Base-by-base conservation (phyloP, 1,140 invertebrate genomes). In the Drosophila obscura region DNA sequence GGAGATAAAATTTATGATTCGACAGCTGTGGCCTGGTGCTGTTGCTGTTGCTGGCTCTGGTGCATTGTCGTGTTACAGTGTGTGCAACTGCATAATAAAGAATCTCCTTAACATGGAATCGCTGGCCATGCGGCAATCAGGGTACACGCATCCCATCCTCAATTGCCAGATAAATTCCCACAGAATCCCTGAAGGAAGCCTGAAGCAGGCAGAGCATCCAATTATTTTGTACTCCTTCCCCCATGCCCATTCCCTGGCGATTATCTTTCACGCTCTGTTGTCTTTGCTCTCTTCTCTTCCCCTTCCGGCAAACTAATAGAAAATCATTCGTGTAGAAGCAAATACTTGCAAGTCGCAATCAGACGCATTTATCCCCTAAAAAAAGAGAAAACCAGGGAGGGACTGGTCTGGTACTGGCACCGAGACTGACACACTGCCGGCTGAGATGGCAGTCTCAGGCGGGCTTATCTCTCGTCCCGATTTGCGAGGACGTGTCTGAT, bases 341-440 rank as follows among this genome's bases (percentile, higher is more conserved):
- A 67, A 66, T 66, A 67, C 77, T 83, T 83, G 76, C 65, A 57
- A 77, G 57, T 77, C 67, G 60, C 66, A 84, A 77, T 80, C 76
- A 80, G 50, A 58, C 53, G 59, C 51, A 61, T 64, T 76, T 84
- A 84, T 65, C 57, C 80, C 43, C n/a, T 6, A 24, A 74, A 24
- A 35, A 64, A 43, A 56, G 41, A 19, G 15, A 22, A 6, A 24
- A 43, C 22, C 22, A 2, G 22, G 3, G 19, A 24, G 19, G 11
- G n/a, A 24, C 52, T n/a, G 6, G 26, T 16, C 52, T n/a, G 6
- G 26, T 16, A 44, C 56, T 39, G 28, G 16, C 39, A 50, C 16
- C 13, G 46, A 15, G 16, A 28, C 15, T 8, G 16, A 26, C 56
- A 61, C 19, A 2, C n/a, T 1, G 28, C 9, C 8, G 41, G 43